Percentiles rank a stretch among this genome's conserved stretches.
phyloP scores from a whole-genome alignment of 2,797 vertebrate genomes.

The Falco berigora region DNA sequence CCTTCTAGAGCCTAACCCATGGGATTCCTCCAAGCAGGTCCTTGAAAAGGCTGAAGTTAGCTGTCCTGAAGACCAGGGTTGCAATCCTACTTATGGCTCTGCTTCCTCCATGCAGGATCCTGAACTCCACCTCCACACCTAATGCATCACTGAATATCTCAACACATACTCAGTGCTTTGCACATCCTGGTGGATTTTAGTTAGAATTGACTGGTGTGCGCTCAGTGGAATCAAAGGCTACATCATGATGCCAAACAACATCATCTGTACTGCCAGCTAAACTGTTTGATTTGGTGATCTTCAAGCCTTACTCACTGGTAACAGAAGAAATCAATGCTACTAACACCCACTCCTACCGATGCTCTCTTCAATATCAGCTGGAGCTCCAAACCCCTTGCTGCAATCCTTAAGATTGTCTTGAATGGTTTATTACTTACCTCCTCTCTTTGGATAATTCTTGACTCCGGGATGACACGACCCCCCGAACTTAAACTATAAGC shows the following conservation, averaged over 20 bases:
- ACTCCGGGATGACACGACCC: neutral
- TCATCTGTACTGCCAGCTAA: neutral
- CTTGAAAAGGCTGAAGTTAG: too few relatives aligned
- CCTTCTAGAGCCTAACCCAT: too few relatives aligned
- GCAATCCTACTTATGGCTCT: too few relatives aligned
- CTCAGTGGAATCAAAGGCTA: neutral
- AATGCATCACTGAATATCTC: neutral
- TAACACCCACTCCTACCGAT: neutral
- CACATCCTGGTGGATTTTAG: neutral
- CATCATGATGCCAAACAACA: neutral
- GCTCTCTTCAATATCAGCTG: neutral
- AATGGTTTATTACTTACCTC: neutral
- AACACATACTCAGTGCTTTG: neutral
- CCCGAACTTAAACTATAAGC: neutral
- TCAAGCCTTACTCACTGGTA: neutral
- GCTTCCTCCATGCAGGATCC: too few relatives aligned
- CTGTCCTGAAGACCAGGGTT: too few relatives aligned
- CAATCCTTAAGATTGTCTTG: neutral
- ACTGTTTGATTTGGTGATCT: neutral
- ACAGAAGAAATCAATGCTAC: neutral
- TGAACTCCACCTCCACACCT: neutral
- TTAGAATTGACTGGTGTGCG: neutral
- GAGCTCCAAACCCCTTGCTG: neutral
- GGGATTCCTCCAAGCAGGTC: too few relatives aligned
- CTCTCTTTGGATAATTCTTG: neutral